A percentile compares a stretch with the other conserved stretches of the same genome.
Conservation (phyloP, 2,113 vertebrate genomes). For the Tylochromis polylepis region DNA sequence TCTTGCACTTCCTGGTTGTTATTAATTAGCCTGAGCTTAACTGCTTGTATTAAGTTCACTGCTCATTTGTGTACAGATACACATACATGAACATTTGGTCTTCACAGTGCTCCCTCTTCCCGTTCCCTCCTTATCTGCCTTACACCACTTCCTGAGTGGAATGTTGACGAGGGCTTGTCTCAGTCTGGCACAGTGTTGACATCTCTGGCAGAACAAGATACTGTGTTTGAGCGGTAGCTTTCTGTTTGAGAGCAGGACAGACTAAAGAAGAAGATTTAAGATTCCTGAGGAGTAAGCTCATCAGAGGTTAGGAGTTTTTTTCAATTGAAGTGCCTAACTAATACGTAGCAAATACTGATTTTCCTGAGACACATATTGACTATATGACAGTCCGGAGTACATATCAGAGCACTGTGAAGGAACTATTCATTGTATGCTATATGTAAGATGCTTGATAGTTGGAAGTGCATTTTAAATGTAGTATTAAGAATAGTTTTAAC, state of each 20-base stretch:
- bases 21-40: conserved; percentile 70
- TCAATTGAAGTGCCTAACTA: background rate
- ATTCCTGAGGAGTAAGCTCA: conserved; percentile 44
- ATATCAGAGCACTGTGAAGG: background rate
- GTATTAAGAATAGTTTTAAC: background rate
- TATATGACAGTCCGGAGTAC: background rate
- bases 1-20: conserved; percentile 77
- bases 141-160: conserved; percentile 60
- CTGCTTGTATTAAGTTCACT: conserved; percentile 25
- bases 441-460: background rate
- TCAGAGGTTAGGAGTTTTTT: background rate
- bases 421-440: background rate
- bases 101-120: background rate
- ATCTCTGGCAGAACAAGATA: conserved; percentile 4
- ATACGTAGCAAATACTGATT: background rate
- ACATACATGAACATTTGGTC: background rate
- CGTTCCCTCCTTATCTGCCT: conserved; percentile 24
- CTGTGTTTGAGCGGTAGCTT: background rate
- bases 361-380: background rate
- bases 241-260: background rate
- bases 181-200: conserved; percentile 29
- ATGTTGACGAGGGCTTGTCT: conserved; percentile 61
- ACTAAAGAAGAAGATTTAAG: background rate
- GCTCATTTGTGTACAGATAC: conserved; percentile 18
- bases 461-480: background rate